Evolutionary conservation across 1,140 invertebrate species (phyloP), one percentile per base, ranked within the genome.

Genomic region (Cephus cinctus): DNA sequence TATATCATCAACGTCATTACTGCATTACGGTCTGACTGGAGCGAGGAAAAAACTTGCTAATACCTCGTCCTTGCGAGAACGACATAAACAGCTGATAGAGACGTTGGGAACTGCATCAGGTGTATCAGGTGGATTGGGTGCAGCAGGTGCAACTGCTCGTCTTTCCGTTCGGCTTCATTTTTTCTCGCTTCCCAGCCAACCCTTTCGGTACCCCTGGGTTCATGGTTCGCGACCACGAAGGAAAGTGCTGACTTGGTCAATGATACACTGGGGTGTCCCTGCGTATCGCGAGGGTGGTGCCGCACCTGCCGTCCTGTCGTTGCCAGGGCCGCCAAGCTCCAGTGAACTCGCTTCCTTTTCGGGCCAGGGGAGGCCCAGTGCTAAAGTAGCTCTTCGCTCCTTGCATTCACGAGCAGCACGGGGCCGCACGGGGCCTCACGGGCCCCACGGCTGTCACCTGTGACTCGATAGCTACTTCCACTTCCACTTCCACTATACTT

Each of bases 1-100:
- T 70, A 66, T 69, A 70, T 70, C 67, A 63, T 70, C 66, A 70
- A 64, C 58, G 64, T 70, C 64, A 59, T 67, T 65, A 70, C 67
- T 41, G 57, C 58, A 61, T 70, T 70, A 70, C 65, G 61, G 63
- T n/a, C 15, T 9, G 43, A 47, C 38, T 3, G 9, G 31, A 18
- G 18, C 30, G 9, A 22, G 19, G 47, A 45, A 32, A 39, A 49
- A 52, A 57, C 58, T 41, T 43, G 42, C 48, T 59, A 59, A 59
- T 59, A 57, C 56, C 43, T 43, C 14, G 6, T 21, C 9, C 45
- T n/a, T n/a, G n/a, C n/a, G n/a, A n/a, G n/a, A n/a, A n/a, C n/a
- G n/a, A n/a, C n/a, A n/a, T n/a, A n/a, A n/a, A n/a, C n/a, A n/a
- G n/a, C n/a, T n/a, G n/a, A n/a, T n/a, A n/a, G n/a, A n/a, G n/a